These are phyloP conservation scores for Drosophila antonietae DNA, from an alignment of 2,888 invertebrate genomes.

Conservation along the genomic window DNA sequence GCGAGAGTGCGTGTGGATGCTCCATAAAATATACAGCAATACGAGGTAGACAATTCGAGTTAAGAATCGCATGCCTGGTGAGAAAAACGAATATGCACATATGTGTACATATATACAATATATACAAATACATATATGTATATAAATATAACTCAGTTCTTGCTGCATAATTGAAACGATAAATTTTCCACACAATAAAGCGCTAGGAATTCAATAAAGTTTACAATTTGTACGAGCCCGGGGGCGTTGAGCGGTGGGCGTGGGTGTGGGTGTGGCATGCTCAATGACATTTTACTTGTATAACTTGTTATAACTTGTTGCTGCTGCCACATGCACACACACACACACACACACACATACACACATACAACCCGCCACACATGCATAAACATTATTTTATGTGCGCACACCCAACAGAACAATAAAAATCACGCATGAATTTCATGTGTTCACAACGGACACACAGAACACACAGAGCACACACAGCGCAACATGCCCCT, in stretches of 20 bases:
- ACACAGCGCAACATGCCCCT: slow-evolving; percentile 33
- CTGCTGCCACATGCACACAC: slow-evolving; percentile 50
- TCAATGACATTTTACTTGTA: slow-evolving; percentile 54
- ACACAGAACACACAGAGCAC: slow-evolving; percentile 4
- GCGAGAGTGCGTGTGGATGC: neutral
- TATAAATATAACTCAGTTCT: slow-evolving; percentile 7
- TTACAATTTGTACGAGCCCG: slow-evolving; percentile 54
- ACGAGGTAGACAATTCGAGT: slow-evolving; percentile 33
- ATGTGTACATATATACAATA: neutral
- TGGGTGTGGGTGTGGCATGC: slow-evolving; percentile 16
- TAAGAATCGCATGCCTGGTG: slow-evolving; percentile 46
- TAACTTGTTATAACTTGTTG: slow-evolving; percentile 65
- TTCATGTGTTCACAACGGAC: slow-evolving; percentile 63
- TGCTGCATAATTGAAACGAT: slow-evolving; percentile 72
- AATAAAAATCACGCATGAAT: slow-evolving; percentile 78
- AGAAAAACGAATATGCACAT: slow-evolving; percentile 11
- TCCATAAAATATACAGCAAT: slow-evolving; percentile 48
- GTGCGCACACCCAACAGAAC: slow-evolving; percentile 69
- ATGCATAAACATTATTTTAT: slow-evolving; percentile 74
- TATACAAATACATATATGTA: neutral
- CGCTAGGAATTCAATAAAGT: slow-evolving; percentile 74
- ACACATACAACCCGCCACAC: slow-evolving; percentile 19
- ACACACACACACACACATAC: slow-evolving; percentile 8
- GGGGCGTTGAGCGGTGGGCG: neutral
- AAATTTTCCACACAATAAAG: slow-evolving; percentile 75